These are phyloP conservation scores for Drosophila formosana DNA, from an alignment of 2,888 invertebrate genomes.

Conservation along the genomic window DNA sequence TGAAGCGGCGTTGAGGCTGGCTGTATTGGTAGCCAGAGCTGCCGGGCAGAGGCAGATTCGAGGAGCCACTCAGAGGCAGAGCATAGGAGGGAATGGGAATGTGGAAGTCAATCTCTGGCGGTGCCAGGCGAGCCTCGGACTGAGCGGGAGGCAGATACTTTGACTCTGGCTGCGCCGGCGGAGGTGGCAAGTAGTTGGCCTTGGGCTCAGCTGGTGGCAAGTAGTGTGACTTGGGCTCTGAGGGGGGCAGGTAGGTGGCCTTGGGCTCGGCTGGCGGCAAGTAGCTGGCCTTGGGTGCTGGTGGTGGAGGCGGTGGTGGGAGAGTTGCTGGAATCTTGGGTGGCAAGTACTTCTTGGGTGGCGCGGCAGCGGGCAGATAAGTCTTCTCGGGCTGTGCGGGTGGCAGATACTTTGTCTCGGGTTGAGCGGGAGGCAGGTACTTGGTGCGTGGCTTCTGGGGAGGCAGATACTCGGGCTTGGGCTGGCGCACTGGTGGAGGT, in stretches of 20 bases:
- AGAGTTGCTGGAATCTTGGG: slow-evolving; percentile 51
- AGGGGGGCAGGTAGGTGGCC: slow-evolving; percentile 45
- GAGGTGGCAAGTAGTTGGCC: slow-evolving; percentile 38
- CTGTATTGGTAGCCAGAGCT: slow-evolving; percentile 71
- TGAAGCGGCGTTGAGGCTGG: slow-evolving; percentile 63
- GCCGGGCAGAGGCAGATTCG: slow-evolving; percentile 32
- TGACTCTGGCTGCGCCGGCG: slow-evolving; percentile 41
- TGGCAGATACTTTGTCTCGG: slow-evolving; percentile 29
- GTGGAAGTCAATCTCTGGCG: slow-evolving; percentile 45
- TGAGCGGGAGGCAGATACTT: slow-evolving; percentile 58
- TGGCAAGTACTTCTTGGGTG: slow-evolving; percentile 47
- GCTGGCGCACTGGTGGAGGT: slow-evolving; percentile 58
- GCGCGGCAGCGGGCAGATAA: slow-evolving; percentile 28
- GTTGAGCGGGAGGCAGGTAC: slow-evolving; percentile 36
- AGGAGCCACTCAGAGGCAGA: slow-evolving; percentile 59
- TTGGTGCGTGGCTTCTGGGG: slow-evolving; percentile 55
- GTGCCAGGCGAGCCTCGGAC: slow-evolving; percentile 36
- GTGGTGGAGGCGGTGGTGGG: slow-evolving; percentile 55
- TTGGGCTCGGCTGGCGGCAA: slow-evolving; percentile 44
- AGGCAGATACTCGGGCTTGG: slow-evolving; percentile 57
- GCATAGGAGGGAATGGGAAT: slow-evolving; percentile 82
- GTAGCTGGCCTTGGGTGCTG: slow-evolving; percentile 45
- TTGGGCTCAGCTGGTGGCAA: slow-evolving; percentile 36
- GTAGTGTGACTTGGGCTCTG: slow-evolving; percentile 48
- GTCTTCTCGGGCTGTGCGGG: slow-evolving; percentile 28